phyloP scores from a whole-genome alignment of 2,888 invertebrate species.

The Eilema depressum region DNA sequence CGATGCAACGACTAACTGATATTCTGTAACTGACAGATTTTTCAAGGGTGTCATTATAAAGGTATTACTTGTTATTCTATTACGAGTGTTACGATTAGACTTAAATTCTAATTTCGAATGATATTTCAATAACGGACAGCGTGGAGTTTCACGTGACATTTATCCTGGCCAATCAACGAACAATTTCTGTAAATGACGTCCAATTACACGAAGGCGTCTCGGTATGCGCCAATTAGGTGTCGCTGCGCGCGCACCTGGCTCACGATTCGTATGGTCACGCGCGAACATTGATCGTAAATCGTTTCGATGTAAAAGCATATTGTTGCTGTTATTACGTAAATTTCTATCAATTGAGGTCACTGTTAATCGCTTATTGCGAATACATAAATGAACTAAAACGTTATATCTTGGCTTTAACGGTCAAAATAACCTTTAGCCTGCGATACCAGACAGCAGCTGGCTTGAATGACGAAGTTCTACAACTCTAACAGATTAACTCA shows the following conservation, averaged over 20 bases:
- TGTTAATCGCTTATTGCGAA: slow-evolving; percentile 45
- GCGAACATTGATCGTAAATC: slow-evolving; percentile 72
- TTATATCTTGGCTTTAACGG: slow-evolving; percentile 25
- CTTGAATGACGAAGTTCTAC: slow-evolving; percentile 21
- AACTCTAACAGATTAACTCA: slow-evolving; percentile 31
- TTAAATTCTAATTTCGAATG: slow-evolving; percentile 26
- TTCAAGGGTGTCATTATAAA: slow-evolving; percentile 42
- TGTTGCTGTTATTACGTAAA: slow-evolving; percentile 59
- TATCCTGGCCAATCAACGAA: slow-evolving; percentile 73
- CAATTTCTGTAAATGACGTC: slow-evolving; percentile 80
- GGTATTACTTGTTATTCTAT: slow-evolving; percentile 24
- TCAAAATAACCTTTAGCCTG: slow-evolving; percentile 22
- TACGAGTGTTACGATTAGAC: slow-evolving; percentile 18
- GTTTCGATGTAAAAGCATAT: slow-evolving; percentile 62
- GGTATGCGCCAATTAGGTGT: slow-evolving; percentile 82
- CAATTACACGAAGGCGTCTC: slow-evolving; percentile 81
- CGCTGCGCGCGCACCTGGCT: slow-evolving; percentile 78
- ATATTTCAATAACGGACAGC: slow-evolving; percentile 42
- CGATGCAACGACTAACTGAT: slow-evolving; percentile 67
- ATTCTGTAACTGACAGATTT: slow-evolving; percentile 57
- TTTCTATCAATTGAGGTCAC: slow-evolving; percentile 59
- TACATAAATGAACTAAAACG: slow-evolving; percentile 29
- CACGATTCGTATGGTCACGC: slow-evolving; percentile 80
- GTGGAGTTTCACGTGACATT: slow-evolving; percentile 65
- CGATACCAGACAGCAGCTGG: slow-evolving; percentile 7